phyloP scores from a whole-genome alignment of 2,113 vertebrate genomes.

The Coryphaenoides rupestris region DNA sequence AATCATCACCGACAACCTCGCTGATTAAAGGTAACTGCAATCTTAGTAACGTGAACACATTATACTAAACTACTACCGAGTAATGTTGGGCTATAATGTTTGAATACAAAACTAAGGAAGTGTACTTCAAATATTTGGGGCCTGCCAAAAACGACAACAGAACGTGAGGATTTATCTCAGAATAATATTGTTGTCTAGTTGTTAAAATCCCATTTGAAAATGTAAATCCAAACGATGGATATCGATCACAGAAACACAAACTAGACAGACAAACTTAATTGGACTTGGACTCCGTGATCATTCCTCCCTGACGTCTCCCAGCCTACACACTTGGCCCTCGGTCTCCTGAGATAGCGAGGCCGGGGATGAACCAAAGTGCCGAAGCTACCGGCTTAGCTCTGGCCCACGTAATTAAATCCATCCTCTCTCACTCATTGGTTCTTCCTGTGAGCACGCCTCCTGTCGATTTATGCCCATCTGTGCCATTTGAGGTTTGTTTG shows the following conservation, averaged over 20 bases:
- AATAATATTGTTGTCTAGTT: no score
- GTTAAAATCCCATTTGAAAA: not conserved
- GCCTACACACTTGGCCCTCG: not conserved
- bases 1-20: no score
- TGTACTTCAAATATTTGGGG: no score
- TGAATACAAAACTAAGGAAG: no score
- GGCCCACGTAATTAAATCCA: not conserved
- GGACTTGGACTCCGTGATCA: not conserved
- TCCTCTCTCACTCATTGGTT: constrained; percentile 2
- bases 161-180: no score
- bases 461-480: not conserved
- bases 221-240: not conserved
- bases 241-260: not conserved
- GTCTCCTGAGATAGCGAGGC: not conserved
- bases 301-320: constrained; percentile 1
- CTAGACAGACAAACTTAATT: no score
- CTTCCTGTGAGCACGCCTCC: constrained; percentile 3
- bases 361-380: constrained; percentile 1
- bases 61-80: no score
- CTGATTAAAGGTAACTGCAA: no score
- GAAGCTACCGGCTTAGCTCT: constrained; percentile 4
- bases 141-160: no score
- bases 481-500: constrained; percentile 17
- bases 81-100: no score
- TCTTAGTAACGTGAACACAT: no score